Evolutionary conservation across 2,888 invertebrate genomes (phyloP).

Genomic region (Synanthedon tipuliformis): DNA sequence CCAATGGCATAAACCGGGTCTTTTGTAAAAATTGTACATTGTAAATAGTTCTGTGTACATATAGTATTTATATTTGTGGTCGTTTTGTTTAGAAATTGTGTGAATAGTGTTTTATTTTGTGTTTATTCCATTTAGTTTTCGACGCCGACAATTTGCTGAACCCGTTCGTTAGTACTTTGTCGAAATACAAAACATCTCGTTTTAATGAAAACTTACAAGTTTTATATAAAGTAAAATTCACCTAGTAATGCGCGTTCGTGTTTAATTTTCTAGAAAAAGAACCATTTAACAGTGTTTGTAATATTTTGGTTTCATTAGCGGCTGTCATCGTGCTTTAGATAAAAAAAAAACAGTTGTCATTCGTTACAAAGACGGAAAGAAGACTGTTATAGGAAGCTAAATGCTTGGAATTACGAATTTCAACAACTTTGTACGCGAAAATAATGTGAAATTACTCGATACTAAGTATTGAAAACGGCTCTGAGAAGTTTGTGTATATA

Average conservation of each 20-base stretch:
- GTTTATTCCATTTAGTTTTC: conserved; percentile 71
- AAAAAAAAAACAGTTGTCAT: conserved; percentile 42
- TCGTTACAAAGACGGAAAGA: conserved; percentile 39
- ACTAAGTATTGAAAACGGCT: neutral
- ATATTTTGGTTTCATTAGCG: conserved; percentile 63
- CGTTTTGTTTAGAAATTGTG: conserved; percentile 71
- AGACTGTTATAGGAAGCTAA: conserved; percentile 33
- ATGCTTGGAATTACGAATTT: conserved; percentile 15
- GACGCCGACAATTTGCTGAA: conserved; percentile 69
- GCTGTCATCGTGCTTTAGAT: conserved; percentile 60
- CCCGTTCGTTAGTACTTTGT: conserved; percentile 56
- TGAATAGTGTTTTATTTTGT: conserved; percentile 73
- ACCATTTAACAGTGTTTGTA: conserved; percentile 65
- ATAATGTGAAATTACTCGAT: conserved; percentile 42
- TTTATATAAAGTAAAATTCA: conserved; percentile 24
- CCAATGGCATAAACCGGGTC: conserved; percentile 76
- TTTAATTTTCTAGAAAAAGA: conserved; percentile 57
- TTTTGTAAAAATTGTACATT: conserved; percentile 76
- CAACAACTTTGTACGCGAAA: conserved; percentile 4
- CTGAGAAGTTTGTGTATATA: conserved; percentile 6
- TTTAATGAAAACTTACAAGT: conserved; percentile 27
- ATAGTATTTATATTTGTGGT: conserved; percentile 78
- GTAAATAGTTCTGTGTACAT: conserved; percentile 80
- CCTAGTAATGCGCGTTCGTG: conserved; percentile 55
- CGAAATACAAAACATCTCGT: conserved; percentile 35